A percentile compares a stretch with the other conserved stretches of the same genome.
These are phyloP conservation scores for Chionis minor DNA, from an alignment of 2,113 vertebrate species.

Conservation along the genomic window DNA sequence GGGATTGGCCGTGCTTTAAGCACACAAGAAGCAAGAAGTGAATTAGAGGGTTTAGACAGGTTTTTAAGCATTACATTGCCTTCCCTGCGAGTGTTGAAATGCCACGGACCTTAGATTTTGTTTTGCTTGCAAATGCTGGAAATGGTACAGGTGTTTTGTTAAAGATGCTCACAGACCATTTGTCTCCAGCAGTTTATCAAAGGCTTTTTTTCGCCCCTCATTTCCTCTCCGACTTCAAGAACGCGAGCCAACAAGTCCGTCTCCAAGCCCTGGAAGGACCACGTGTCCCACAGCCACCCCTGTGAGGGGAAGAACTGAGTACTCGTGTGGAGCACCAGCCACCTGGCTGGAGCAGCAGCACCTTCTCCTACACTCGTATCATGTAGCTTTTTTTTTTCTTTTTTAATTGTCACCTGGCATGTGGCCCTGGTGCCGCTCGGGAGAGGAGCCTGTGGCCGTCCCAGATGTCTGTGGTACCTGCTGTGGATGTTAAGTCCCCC, in stretches of 20 bases:
- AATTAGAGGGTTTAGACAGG: background rate
- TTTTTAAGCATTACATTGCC: background rate
- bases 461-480: background rate
- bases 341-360: background rate
- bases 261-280: background rate
- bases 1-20: background rate
- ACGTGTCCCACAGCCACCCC: fast-evolving
- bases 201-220: fast-evolving
- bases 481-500: background rate
- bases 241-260: fast-evolving
- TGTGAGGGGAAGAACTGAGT: background rate
- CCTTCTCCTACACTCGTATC: background rate
- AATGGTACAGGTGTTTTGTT: background rate
- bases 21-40: background rate
- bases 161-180: background rate
- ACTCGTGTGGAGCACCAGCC: background rate
- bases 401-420: background rate
- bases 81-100: background rate
- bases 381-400: background rate
- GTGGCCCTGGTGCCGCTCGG: fast-evolving
- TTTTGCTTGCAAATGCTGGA: background rate
- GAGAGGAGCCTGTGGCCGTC: background rate
- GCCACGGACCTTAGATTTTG: background rate
- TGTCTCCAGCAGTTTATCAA: background rate
- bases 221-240: background rate